Evolutionary conservation across 2,113 vertebrate genomes (phyloP).

Genomic region (Notarius lentiginosus): DNA sequence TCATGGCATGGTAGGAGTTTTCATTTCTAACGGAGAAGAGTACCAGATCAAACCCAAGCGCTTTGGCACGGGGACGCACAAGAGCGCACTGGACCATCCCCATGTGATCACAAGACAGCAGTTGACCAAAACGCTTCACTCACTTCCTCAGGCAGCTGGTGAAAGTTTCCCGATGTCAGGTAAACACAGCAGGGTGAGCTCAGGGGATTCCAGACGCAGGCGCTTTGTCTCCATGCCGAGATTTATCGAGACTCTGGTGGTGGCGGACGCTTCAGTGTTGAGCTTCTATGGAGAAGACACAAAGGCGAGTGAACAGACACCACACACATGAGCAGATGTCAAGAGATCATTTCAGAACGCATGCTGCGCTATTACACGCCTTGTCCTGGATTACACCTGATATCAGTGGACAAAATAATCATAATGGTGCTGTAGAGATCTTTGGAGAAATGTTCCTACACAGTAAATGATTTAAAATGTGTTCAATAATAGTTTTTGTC

Average conservation of each 20-base stretch:
- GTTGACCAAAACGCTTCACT: not conserved
- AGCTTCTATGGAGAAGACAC: conserved; percentile 76
- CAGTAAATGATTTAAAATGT: not conserved
- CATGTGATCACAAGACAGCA: conserved; percentile 57
- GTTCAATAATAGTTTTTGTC: not conserved
- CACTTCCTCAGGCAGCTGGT: conserved; percentile 27
- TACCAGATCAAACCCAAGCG: conserved; percentile 72
- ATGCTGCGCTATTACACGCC: not conserved
- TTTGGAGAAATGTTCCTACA: not conserved
- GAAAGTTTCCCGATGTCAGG: not conserved
- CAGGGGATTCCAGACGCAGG: conserved; percentile 2
- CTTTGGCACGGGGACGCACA: not conserved
- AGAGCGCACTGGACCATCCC: conserved; percentile 34
- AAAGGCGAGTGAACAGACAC: conserved; percentile 68
- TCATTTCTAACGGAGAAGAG: conserved; percentile 70
- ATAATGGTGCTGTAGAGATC: not conserved
- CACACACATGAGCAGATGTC: not conserved
- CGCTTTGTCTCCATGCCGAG: conserved; percentile 79
- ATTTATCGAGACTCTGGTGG: conserved; percentile 82
- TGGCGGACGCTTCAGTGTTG: conserved; percentile 79
- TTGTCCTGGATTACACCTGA: not conserved
- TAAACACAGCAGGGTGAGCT: not conserved
- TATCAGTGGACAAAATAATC: not conserved
- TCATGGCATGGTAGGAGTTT: conserved; percentile 74
- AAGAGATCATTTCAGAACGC: not conserved